Conservation (phyloP, 2,797 vertebrate species). For the Prunella strophiata region DNA sequence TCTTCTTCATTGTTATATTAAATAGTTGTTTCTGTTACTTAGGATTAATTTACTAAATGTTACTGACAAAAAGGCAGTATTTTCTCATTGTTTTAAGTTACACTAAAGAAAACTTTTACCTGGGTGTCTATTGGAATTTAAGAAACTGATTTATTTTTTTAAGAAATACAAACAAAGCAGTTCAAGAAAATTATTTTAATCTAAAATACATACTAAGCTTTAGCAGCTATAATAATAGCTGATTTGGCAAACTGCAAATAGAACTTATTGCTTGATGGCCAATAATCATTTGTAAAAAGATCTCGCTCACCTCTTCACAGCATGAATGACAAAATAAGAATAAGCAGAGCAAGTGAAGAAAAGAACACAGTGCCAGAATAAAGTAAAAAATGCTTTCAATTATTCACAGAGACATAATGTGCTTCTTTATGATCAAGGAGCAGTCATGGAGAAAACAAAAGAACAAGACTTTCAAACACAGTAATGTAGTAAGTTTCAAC, state of each 20-base stretch:
- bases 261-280: neutral
- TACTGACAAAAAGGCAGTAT: neutral
- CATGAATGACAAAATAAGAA: neutral
- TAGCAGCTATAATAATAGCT: neutral
- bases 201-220: neutral
- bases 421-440: neutral
- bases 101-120: neutral
- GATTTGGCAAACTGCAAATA: neutral
- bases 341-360: neutral
- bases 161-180: neutral
- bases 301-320: neutral
- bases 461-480: neutral
- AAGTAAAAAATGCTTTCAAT: neutral
- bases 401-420: neutral
- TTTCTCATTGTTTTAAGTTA: neutral
- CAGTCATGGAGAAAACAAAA: constrained; percentile 5
- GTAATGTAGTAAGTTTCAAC: neutral
- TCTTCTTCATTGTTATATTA: neutral
- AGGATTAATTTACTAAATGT: neutral
- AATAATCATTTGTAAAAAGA: neutral
- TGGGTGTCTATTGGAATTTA: neutral
- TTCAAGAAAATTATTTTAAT: neutral
- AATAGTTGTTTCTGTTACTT: neutral
- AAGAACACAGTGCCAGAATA: neutral
- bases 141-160: neutral